Evolutionary conservation across 1,140 invertebrate species (phyloP).

Genomic region (Callitettix versicolor): DNA sequence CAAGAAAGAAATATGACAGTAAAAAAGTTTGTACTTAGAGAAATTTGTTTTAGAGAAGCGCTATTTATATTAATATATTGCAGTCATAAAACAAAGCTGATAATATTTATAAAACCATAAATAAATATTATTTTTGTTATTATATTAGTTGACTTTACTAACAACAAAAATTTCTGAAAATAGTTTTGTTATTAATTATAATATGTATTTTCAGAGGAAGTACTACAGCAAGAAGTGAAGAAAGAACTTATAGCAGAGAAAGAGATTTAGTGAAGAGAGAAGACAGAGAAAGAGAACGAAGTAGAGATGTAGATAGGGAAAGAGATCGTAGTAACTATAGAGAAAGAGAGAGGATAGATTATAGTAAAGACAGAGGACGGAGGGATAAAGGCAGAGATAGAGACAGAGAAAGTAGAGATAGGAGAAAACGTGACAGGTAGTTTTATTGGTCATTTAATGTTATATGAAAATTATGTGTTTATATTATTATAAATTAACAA

Average conservation of each 20-base stretch:
- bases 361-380: conserved; percentile 11
- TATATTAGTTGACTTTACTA: too few relatives aligned
- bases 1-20: too few relatives aligned
- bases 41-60: too few relatives aligned
- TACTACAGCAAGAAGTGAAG: conserved; percentile 1
- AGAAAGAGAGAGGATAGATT: conserved; percentile 22
- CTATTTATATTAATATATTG: too few relatives aligned
- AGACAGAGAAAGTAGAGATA: conserved; percentile 11
- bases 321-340: conserved; percentile 25
- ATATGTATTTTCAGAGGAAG: neutral
- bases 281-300: conserved; percentile 16
- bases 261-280: conserved; percentile 14
- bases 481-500: neutral
- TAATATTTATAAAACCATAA: too few relatives aligned
- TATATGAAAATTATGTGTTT: neutral
- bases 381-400: conserved; percentile 8
- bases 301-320: conserved; percentile 23
- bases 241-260: conserved; percentile 1
- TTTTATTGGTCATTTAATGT: neutral
- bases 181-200: too few relatives aligned
- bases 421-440: conserved; percentile 6
- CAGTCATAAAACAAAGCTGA: too few relatives aligned
- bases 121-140: too few relatives aligned
- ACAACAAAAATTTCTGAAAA: too few relatives aligned
- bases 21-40: too few relatives aligned